Percentiles rank a stretch among this genome's conserved stretches.
Conservation (phyloP, 2,797 vertebrate genomes). For the Columba guinea region DNA sequence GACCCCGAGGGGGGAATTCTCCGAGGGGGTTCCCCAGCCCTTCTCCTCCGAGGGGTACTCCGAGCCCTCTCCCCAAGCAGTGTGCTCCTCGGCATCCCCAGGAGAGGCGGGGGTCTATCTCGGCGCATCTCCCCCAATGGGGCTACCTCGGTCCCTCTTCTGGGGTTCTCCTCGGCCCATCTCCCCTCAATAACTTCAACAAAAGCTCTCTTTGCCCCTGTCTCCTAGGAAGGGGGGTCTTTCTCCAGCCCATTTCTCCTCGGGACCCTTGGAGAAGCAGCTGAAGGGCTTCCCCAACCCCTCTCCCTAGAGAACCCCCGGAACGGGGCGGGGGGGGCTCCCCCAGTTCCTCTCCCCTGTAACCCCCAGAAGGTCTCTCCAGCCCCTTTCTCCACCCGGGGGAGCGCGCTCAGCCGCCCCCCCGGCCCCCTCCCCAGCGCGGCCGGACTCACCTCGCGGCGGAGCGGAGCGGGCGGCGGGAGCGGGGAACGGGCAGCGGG, state of each 20-base stretch:
- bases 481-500: background rate
- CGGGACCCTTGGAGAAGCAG: background rate
- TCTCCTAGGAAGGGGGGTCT: background rate
- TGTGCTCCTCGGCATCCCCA: background rate
- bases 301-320: background rate
- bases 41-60: background rate
- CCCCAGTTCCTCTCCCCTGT: no score
- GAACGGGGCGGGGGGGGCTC: background rate
- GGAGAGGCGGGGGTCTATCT: background rate
- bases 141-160: background rate
- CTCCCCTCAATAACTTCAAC: background rate
- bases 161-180: background rate
- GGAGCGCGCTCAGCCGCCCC: no score
- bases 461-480: background rate
- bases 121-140: background rate
- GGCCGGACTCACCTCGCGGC: constrained; percentile 33
- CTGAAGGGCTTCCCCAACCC: background rate
- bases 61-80: background rate
- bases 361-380: no score
- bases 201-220: background rate
- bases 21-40: no score
- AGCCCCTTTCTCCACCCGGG: background rate
- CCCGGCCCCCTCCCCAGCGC: background rate
- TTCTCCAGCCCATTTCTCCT: background rate
- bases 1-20: no score